phyloP scores from a whole-genome alignment of 2,888 invertebrate species.

The Oscheius onirici region DNA sequence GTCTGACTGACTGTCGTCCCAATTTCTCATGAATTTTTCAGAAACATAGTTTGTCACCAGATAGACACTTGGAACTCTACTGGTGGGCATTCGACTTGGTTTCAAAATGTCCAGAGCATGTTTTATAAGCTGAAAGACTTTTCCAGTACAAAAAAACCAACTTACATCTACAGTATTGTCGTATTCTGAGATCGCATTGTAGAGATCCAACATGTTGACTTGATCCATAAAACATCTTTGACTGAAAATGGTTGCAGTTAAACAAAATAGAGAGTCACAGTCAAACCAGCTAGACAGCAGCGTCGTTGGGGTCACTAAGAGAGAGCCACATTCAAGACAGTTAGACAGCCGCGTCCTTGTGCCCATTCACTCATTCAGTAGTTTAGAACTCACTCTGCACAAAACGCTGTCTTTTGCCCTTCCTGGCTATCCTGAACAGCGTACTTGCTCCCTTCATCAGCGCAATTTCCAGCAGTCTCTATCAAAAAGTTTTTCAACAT shows the following conservation, averaged over 20 bases:
- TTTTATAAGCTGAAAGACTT: not conserved
- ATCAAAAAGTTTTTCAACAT: not conserved
- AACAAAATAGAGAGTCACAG: too few species aligned
- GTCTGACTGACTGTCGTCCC: conserved; percentile 10
- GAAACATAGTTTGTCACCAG: conserved; percentile 17
- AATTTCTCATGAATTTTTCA: not conserved
- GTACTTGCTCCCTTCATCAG: conserved; percentile 6
- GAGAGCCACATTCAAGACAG: too few species aligned
- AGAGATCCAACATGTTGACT: not conserved
- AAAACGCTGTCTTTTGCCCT: not conserved
- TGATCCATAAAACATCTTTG: not conserved
- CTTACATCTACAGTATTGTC: conserved; percentile 9
- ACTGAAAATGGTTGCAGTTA: not conserved
- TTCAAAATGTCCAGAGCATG: not conserved
- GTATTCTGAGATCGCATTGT: not conserved
- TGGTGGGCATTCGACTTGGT: not conserved
- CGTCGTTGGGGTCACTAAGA: too few species aligned
- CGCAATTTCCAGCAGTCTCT: not conserved
- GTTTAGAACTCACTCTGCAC: not conserved
- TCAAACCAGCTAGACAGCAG: too few species aligned
- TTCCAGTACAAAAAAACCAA: not conserved
- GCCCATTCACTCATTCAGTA: too few species aligned
- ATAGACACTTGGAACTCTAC: not conserved
- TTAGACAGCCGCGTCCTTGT: too few species aligned
- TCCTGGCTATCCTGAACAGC: not conserved